These are phyloP conservation scores for Pteronotus mesoamericanus DNA, from an alignment of 2,797 vertebrate species.

Conservation along the genomic window DNA sequence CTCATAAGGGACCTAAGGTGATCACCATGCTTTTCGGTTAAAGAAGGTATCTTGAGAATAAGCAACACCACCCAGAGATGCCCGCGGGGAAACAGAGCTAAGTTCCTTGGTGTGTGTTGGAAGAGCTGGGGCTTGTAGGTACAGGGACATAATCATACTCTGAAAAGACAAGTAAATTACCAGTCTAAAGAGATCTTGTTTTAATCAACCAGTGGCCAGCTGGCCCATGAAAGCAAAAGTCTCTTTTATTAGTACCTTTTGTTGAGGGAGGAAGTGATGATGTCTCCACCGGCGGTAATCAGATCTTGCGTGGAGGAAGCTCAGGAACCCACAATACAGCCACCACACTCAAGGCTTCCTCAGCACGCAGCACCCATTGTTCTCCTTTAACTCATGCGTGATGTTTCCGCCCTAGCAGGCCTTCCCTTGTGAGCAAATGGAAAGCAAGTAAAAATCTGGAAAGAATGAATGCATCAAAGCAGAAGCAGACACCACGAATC, in stretches of 20 bases:
- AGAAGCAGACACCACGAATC: neutral
- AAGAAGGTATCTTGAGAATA: neutral
- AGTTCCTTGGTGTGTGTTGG: neutral
- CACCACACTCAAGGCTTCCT: conserved; percentile 34
- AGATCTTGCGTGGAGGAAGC: conserved; percentile 67
- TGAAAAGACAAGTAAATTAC: neutral
- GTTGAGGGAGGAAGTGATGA: conserved; percentile 68
- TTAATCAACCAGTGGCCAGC: neutral
- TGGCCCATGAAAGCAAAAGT: neutral
- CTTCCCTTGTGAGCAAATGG: conserved; percentile 65
- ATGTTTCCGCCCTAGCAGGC: conserved; percentile 57
- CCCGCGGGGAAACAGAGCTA: neutral
- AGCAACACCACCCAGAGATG: neutral
- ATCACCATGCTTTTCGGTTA: neutral
- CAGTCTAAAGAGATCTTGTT: neutral
- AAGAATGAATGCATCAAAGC: conserved; percentile 57
- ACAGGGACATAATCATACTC: neutral
- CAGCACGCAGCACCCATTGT: neutral
- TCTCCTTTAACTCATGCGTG: conserved; percentile 44
- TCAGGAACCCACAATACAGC: conserved; percentile 68
- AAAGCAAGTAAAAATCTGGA: conserved; percentile 66
- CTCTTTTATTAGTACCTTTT: conserved; percentile 46
- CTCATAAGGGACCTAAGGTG: neutral
- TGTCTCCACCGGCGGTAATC: conserved; percentile 35
- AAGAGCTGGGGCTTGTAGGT: neutral